Conservation (phyloP, 2,888 invertebrate species). For the Microplitis manilae region DNA sequence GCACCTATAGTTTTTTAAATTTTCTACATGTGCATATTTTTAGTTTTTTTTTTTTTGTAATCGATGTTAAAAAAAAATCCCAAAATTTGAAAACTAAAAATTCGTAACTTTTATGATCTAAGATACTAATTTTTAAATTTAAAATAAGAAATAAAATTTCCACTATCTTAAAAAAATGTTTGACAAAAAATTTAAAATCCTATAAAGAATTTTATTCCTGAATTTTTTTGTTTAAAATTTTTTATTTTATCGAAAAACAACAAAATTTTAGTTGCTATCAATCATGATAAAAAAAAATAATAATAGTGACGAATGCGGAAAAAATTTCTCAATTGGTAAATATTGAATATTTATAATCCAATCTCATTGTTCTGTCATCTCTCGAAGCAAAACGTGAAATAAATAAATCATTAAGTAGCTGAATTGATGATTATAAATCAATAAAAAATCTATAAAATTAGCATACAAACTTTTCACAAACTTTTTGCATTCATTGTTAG, state of each 20-base stretch:
- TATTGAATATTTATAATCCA: slow-evolving; percentile 12
- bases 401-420: slow-evolving; percentile 25
- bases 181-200: too few relatives aligned
- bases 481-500: not conserved
- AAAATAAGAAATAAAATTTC: not conserved
- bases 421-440: slow-evolving; percentile 14
- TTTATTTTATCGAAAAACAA: not conserved
- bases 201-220: not conserved
- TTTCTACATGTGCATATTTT: too few relatives aligned
- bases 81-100: too few relatives aligned
- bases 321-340: not conserved
- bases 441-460: not conserved
- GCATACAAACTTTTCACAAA: not conserved
- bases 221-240: not conserved
- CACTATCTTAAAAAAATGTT: not conserved
- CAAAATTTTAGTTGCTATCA: not conserved
- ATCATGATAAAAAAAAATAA: not conserved
- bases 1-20: too few relatives aligned
- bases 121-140: not conserved
- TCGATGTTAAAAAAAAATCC: too few relatives aligned
- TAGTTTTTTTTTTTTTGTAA: too few relatives aligned
- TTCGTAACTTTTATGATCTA: not conserved
- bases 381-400: slow-evolving; percentile 7
- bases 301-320: not conserved
- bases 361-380: slow-evolving; percentile 11